Percentiles rank a stretch among this genome's conserved stretches.
Evolutionary conservation across 1,140 invertebrate genomes (phyloP).

Genomic region (Hesperophylax magnus): DNA sequence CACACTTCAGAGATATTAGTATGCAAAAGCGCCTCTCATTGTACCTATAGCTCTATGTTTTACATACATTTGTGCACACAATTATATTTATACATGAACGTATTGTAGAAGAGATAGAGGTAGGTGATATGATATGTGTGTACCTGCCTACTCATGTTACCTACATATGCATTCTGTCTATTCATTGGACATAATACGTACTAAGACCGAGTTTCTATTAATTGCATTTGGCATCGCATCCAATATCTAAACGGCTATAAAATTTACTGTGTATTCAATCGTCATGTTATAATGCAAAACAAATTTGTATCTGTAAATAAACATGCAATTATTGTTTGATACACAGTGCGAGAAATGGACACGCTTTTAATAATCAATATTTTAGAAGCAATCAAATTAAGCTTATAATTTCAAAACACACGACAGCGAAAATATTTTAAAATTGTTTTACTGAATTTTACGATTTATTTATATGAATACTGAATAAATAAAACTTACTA

Average conservation of each 20-base stretch:
- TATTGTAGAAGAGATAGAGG: neutral
- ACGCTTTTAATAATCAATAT: too few species aligned
- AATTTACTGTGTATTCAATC: conserved; percentile 24
- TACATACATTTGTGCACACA: neutral
- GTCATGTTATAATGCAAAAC: neutral
- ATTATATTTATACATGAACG: neutral
- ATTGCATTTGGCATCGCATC: conserved; percentile 29
- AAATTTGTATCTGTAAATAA: conserved; percentile 23
- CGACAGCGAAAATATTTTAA: too few species aligned
- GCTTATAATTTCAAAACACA: too few species aligned
- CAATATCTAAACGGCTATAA: conserved; percentile 33
- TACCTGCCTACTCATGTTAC: neutral
- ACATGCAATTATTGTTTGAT: neutral
- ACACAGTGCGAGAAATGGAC: too few species aligned
- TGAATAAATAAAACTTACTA: too few species aligned
- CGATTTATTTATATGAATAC: too few species aligned
- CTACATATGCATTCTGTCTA: neutral
- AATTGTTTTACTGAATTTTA: too few species aligned
- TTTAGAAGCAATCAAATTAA: too few species aligned
- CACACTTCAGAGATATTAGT: too few species aligned
- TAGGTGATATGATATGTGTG: too few species aligned
- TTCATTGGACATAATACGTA: neutral
- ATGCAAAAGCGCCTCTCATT: too few species aligned
- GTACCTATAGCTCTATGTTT: too few species aligned
- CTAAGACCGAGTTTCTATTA: conserved; percentile 20